phyloP scores from a whole-genome alignment of 2,888 invertebrate genomes.

The Caenorhabditis wallacei region DNA sequence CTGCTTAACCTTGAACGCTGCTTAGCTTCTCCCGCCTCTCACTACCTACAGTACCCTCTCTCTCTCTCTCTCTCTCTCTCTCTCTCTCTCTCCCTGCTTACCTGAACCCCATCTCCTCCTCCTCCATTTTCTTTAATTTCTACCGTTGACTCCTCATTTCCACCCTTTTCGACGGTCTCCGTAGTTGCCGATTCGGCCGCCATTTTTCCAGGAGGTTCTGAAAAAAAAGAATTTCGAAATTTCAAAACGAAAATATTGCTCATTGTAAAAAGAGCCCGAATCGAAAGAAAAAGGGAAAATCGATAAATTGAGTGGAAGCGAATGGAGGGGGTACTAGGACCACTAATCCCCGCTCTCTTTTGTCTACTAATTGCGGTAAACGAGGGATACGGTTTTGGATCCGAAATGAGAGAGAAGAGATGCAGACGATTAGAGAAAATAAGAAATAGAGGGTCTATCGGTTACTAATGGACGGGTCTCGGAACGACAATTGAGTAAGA shows the following conservation, averaged over 20 bases:
- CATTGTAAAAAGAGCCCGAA: too few species aligned
- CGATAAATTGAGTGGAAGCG: too few species aligned
- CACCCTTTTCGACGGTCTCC: constrained; percentile 47
- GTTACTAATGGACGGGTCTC: not conserved
- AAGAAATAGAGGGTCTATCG: not conserved
- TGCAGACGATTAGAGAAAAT: not conserved
- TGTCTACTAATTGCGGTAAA: not conserved
- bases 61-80: too few species aligned
- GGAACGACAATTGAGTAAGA: not conserved
- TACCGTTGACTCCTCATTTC: constrained; percentile 30
- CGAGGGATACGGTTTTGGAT: not conserved
- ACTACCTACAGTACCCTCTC: too few species aligned
- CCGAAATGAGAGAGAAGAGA: not conserved
- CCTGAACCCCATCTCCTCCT: not conserved
- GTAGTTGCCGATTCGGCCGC: constrained; percentile 56
- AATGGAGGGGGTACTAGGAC: not conserved
- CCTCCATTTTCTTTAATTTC: constrained; percentile 34
- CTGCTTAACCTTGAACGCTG: too few species aligned
- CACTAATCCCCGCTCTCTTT: not conserved
- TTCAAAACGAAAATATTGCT: not conserved
- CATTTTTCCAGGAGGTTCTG: constrained; percentile 23
- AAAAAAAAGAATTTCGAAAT: not conserved
- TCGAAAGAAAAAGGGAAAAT: too few species aligned
- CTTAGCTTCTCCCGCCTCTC: too few species aligned
- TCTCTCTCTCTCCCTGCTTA: not conserved